These are phyloP conservation scores for Lacerta viridis DNA, from an alignment of 2,797 vertebrate genomes.

Conservation along the genomic window DNA sequence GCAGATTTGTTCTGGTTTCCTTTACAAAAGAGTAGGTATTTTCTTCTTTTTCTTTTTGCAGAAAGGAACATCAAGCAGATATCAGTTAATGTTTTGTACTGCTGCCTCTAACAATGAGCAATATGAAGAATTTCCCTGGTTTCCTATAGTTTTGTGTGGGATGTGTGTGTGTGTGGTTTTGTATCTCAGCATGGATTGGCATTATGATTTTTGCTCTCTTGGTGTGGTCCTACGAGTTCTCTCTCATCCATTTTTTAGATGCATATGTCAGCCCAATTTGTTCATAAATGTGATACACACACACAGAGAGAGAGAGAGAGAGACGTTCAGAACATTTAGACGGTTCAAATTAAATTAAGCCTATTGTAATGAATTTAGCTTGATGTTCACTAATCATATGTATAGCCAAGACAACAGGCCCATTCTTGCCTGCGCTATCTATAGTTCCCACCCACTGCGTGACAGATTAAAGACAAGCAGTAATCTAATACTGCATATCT, in stretches of 20 bases:
- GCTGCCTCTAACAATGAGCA: too few species aligned
- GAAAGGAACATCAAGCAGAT: too few species aligned
- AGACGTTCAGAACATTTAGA: conserved; percentile 67
- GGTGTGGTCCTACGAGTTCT: too few species aligned
- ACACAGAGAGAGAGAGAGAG: too few species aligned
- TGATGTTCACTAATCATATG: conserved; percentile 57
- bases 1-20: too few species aligned
- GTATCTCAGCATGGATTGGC: too few species aligned
- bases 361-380: conserved; percentile 71
- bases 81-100: too few species aligned
- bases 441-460: conserved; percentile 51
- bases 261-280: conserved; percentile 25
- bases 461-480: conserved; percentile 66
- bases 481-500: conserved; percentile 66
- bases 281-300: background rate
- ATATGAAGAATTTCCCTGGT: background rate
- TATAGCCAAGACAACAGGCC: conserved; percentile 62
- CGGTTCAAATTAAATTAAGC: conserved; percentile 73
- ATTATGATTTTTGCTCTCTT: too few species aligned
- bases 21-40: too few species aligned
- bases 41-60: too few species aligned
- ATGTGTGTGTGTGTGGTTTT: too few species aligned
- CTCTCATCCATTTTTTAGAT: conserved; percentile 23
- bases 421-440: conserved; percentile 68
- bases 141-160: conserved; percentile 4